Conservation (phyloP, 2,888 invertebrate genomes). For the Brassicogethes aeneus region DNA sequence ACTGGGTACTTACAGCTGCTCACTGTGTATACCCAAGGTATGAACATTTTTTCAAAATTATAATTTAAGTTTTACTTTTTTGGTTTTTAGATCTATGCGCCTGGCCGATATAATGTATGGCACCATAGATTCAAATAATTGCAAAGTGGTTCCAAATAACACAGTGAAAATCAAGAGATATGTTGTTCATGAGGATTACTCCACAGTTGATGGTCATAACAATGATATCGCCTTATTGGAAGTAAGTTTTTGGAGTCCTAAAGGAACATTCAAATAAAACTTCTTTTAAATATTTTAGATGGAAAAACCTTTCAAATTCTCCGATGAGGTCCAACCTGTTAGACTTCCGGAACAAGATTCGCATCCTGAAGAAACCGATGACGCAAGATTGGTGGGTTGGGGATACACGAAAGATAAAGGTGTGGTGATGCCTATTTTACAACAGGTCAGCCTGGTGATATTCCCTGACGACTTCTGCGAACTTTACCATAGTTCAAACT, state of each 20-base stretch:
- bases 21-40: constrained; percentile 9
- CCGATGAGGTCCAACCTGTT: not conserved
- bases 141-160: constrained; percentile 9
- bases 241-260: not conserved
- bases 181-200: constrained; percentile 4
- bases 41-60: not conserved
- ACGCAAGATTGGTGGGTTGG: constrained; percentile 5
- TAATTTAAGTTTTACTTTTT: not conserved
- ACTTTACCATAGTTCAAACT: not conserved
- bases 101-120: constrained; percentile 16
- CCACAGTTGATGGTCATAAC: not conserved
- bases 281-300: constrained; percentile 1
- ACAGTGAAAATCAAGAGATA: constrained; percentile 8
- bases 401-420: not conserved
- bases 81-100: constrained; percentile 7
- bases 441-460: not conserved
- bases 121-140: constrained; percentile 10
- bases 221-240: constrained; percentile 7
- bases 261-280: not conserved
- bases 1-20: constrained; percentile 9
- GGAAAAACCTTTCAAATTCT: not conserved
- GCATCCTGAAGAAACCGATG: not conserved
- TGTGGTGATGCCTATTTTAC: constrained; percentile 5
- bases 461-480: constrained; percentile 2
- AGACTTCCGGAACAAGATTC: not conserved